Evolutionary conservation across 1,140 invertebrate species (phyloP).

Genomic region (Lucilia sericata): DNA sequence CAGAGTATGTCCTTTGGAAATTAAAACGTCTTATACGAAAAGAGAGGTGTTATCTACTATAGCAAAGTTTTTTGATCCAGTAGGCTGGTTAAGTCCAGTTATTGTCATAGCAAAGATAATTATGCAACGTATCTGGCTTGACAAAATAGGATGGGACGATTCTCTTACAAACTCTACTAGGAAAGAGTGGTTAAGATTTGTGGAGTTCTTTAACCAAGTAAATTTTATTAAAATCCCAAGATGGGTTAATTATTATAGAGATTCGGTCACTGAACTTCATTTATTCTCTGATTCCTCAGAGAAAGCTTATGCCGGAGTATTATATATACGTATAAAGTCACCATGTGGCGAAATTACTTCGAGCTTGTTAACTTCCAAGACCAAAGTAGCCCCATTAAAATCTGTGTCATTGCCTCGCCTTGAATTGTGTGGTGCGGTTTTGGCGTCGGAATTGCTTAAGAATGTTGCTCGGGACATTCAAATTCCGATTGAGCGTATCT

Average conservation of each 20-base stretch:
- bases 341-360: no score
- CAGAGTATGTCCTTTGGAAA: background rate
- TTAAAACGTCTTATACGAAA: background rate
- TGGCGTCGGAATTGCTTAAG: background rate
- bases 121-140: no score
- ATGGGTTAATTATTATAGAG: no score
- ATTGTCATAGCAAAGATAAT: background rate
- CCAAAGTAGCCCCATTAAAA: no score
- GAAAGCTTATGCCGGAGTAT: background rate
- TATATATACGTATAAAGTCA: no score
- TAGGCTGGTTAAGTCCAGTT: background rate
- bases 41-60: background rate
- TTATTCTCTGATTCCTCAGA: background rate
- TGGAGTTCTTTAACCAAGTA: no score
- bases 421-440: background rate
- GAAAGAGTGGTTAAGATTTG: no score
- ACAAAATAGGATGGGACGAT: no score
- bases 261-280: no score
- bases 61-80: background rate
- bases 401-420: no score
- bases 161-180: background rate
- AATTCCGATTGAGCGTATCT: background rate
- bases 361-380: no score
- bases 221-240: no score
- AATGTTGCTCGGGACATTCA: background rate